Percentiles rank a stretch among this genome's conserved stretches.
These are phyloP conservation scores for Hucho hucho DNA, from an alignment of 2,113 vertebrate genomes.

Conservation along the genomic window DNA sequence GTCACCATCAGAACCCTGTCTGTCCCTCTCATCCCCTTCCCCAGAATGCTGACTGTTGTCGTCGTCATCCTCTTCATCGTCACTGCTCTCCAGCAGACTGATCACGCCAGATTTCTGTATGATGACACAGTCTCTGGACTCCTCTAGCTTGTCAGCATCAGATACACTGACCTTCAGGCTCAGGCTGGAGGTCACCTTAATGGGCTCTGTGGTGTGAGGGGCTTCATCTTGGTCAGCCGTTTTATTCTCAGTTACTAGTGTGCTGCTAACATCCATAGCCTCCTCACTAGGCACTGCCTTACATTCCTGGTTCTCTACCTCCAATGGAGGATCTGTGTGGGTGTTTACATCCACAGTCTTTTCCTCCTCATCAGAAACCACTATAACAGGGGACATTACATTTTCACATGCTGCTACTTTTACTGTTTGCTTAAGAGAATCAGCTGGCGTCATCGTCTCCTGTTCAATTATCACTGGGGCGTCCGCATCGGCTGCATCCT, in stretches of 20 bases:
- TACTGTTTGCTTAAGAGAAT: slow-evolving; percentile 16
- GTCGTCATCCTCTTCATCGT: slow-evolving; percentile 38
- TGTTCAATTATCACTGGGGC: slow-evolving; percentile 39
- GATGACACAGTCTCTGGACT: background rate
- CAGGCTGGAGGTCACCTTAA: slow-evolving; percentile 22
- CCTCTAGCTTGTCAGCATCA: background rate
- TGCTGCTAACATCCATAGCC: slow-evolving; percentile 13
- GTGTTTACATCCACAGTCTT: background rate
- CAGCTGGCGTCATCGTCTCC: slow-evolving; percentile 34
- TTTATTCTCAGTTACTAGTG: too few relatives aligned
- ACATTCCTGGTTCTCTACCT: too few relatives aligned
- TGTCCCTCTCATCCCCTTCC: slow-evolving; percentile 18
- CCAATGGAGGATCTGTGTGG: background rate
- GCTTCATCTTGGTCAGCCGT: too few relatives aligned
- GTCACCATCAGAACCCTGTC: slow-evolving; percentile 48
- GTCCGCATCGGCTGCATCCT: slow-evolving; percentile 6
- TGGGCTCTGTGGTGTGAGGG: background rate
- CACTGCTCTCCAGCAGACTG: slow-evolving; percentile 79
- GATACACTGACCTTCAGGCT: slow-evolving; percentile 4
- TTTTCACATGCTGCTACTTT: slow-evolving; percentile 16
- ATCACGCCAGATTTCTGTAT: slow-evolving; percentile 29
- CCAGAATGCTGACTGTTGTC: too few relatives aligned
- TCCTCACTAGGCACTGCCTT: slow-evolving; percentile 5
- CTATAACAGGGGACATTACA: background rate
- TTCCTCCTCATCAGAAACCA: background rate